Evolutionary conservation across 2,888 invertebrate species (phyloP).

Genomic region (Metacarcinus magister): DNA sequence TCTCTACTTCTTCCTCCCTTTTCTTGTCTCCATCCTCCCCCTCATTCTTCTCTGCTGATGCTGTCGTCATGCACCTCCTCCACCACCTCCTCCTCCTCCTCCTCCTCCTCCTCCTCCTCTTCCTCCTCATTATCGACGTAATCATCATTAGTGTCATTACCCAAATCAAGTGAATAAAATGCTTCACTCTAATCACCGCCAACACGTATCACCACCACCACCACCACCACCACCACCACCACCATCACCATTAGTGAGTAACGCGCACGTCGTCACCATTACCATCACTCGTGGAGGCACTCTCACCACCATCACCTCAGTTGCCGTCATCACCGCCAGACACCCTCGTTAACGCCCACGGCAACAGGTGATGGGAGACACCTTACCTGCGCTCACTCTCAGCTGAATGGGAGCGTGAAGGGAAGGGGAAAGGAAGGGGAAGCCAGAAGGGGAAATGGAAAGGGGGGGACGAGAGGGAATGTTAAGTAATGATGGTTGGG

Average conservation of each 20-base stretch:
- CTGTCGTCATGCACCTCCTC: not conserved
- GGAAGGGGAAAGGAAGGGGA: not conserved
- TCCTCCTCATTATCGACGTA: not conserved
- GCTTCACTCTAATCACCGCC: not conserved
- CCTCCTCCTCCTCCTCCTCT: not conserved
- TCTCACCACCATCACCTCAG: not conserved
- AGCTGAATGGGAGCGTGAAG: constrained; percentile 4
- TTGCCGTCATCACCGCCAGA: not conserved
- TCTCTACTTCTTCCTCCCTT: too few species aligned
- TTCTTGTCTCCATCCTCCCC: too few species aligned
- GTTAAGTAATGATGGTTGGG: not conserved
- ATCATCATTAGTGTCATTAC: not conserved
- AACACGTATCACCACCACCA: constrained; percentile 3
- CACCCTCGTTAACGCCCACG: constrained; percentile 5
- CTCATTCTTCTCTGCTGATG: too few species aligned
- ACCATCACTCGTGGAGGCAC: not conserved
- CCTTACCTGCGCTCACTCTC: not conserved
- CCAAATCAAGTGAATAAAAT: not conserved
- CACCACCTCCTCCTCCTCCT: not conserved
- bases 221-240: not conserved
- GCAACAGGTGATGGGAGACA: constrained; percentile 27
- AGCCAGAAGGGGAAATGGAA: not conserved
- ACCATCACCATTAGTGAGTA: not conserved
- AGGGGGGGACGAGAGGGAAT: not conserved
- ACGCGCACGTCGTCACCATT: not conserved